Conservation (phyloP, 2,113 vertebrate species). For the Gallinago paraguaiae region DNA sequence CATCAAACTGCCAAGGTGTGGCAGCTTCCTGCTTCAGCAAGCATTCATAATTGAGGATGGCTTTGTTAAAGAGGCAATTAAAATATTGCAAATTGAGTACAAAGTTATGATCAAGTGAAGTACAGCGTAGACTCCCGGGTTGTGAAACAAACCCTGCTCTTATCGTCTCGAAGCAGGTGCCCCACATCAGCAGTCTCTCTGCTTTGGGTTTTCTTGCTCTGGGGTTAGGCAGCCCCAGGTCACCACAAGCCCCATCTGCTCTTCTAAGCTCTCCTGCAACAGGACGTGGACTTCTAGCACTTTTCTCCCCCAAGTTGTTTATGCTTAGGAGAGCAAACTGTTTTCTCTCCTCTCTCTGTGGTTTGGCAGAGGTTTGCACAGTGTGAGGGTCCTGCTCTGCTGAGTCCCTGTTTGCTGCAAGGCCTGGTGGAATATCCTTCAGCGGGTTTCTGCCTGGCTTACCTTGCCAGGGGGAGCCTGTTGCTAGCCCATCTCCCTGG, state of each 20-base stretch:
- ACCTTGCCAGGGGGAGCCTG: neutral
- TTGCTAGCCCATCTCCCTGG: neutral
- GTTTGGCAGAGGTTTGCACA: neutral
- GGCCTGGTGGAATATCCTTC: neutral
- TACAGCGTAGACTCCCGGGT: neutral
- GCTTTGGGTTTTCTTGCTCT: neutral
- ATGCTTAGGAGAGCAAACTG: neutral
- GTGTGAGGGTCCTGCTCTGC: neutral
- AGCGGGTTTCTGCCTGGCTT: neutral
- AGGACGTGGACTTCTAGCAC: neutral
- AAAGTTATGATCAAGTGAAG: neutral
- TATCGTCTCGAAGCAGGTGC: neutral
- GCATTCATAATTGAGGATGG: neutral
- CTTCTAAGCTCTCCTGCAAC: neutral
- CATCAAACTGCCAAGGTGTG: neutral
- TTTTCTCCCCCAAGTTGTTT: neutral
- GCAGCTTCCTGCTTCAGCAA: conserved; percentile 7
- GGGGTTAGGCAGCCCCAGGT: neutral
- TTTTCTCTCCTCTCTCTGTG: neutral
- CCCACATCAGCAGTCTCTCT: neutral
- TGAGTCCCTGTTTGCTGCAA: neutral
- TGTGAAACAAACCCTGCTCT: neutral
- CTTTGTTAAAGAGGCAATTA: conserved; percentile 15
- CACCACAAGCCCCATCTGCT: neutral
- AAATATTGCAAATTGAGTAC: neutral